A percentile compares a stretch with the other conserved stretches of the same genome.
phyloP scores from a whole-genome alignment of 2,113 vertebrate species.

The Hydropotes inermis region DNA sequence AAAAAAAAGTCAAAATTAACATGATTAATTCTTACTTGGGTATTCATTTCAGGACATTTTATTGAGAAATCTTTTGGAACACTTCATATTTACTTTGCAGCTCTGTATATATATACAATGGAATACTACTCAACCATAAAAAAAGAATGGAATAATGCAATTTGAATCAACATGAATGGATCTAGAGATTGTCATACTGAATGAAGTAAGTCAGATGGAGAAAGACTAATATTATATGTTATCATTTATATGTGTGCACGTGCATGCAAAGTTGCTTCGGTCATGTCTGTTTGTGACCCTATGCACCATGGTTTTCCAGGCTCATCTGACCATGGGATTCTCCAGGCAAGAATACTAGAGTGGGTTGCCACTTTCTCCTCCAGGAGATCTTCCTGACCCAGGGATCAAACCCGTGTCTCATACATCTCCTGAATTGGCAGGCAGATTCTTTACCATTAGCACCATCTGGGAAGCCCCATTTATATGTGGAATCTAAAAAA shows the following conservation, averaged over 20 bases:
- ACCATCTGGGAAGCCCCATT: background rate
- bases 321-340: background rate
- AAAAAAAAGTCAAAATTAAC: background rate
- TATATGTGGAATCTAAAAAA: background rate
- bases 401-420: background rate
- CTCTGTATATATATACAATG: background rate
- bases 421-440: background rate
- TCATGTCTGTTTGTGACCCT: background rate
- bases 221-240: background rate
- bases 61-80: background rate
- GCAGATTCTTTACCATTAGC: background rate
- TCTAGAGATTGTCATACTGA: background rate
- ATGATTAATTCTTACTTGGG: background rate
- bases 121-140: background rate
- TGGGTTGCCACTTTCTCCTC: background rate
- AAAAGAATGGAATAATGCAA: background rate
- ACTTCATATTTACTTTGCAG: background rate
- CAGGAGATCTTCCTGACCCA: background rate
- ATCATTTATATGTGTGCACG: background rate
- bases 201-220: background rate
- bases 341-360: background rate
- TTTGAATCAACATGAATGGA: background rate
- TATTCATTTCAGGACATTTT: background rate
- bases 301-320: background rate
- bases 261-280: background rate